Conservation (phyloP, 2,888 invertebrate species). For the Augiades crinisus region DNA sequence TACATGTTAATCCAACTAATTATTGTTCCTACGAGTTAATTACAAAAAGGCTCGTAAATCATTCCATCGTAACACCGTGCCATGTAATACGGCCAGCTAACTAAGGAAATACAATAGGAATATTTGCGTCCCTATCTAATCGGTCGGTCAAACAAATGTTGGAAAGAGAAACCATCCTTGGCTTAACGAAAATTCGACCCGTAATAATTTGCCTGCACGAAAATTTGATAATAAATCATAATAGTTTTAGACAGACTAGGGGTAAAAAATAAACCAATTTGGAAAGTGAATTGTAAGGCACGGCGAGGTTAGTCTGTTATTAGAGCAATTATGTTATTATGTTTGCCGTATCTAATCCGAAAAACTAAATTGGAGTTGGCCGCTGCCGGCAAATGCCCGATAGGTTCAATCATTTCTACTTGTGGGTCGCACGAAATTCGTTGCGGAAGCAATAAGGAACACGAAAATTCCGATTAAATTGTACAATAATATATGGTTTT, state of each 20-base stretch:
- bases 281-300: constrained; percentile 81
- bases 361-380: constrained; percentile 79
- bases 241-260: constrained; percentile 77
- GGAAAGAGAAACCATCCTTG: constrained; percentile 57
- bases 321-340: constrained; percentile 81
- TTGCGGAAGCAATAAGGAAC: constrained; percentile 81
- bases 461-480: constrained; percentile 73
- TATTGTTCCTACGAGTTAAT: constrained; percentile 65
- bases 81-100: constrained; percentile 63
- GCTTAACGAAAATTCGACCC: constrained; percentile 64
- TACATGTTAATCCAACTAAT: constrained; percentile 75
- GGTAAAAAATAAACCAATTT: constrained; percentile 78
- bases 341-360: constrained; percentile 80
- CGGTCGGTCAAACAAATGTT: constrained; percentile 37
- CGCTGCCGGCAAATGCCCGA: constrained; percentile 78
- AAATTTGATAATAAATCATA: constrained; percentile 81
- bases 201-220: constrained; percentile 80
- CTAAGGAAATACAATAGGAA: constrained; percentile 61
- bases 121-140: constrained; percentile 56
- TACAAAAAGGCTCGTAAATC: constrained; percentile 71
- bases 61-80: constrained; percentile 58
- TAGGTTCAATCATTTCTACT: constrained; percentile 77
- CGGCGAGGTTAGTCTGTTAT: constrained; percentile 74
- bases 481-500: constrained; percentile 57
- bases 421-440: constrained; percentile 80